Evolutionary conservation across 30 jellyfish, hydroid and myxozoan species (phyloP).

Genomic region (Hydractinia symbiolongicarpus): DNA sequence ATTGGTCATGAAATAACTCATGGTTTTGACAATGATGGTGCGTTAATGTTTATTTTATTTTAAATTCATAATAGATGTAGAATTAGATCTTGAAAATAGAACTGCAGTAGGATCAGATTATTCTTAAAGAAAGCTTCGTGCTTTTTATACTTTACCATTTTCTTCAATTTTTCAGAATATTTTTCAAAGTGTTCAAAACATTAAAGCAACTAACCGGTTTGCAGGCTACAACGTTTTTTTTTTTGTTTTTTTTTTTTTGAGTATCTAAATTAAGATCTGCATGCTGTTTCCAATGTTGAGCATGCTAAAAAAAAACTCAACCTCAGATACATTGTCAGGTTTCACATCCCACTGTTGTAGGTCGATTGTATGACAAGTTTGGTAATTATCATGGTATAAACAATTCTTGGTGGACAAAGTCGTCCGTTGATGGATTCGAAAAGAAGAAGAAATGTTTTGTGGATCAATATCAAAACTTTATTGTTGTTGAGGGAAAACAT

Average conservation of each 20-base stretch:
- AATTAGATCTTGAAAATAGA: not conserved
- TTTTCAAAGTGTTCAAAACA: too few species aligned
- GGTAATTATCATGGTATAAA: conserved; percentile 53
- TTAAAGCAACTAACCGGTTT: too few species aligned
- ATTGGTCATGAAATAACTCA: conserved; percentile 91
- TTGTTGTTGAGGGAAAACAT: conserved; percentile 1
- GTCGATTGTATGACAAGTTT: conserved; percentile 56
- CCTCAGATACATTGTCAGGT: too few species aligned
- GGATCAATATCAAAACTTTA: conserved; percentile 52
- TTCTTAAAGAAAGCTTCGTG: not conserved
- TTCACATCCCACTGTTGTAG: conserved; percentile 10
- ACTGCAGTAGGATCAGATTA: not conserved
- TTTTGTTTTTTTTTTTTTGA: too few species aligned
- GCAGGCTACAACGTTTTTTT: too few species aligned
- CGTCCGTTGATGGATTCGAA: conserved; percentile 37
- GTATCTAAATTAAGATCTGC: too few species aligned
- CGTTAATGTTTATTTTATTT: not conserved
- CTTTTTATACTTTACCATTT: not conserved
- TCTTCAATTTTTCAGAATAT: too few species aligned
- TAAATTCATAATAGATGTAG: too few species aligned
- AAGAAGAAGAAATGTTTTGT: conserved; percentile 43
- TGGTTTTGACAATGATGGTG: conserved; percentile 87
- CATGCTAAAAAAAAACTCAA: too few species aligned
- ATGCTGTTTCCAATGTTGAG: too few species aligned
- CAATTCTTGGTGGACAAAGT: conserved; percentile 67